Evolutionary conservation across 2,113 vertebrate genomes (phyloP).

Genomic region (Odobenus rosmarus): DNA sequence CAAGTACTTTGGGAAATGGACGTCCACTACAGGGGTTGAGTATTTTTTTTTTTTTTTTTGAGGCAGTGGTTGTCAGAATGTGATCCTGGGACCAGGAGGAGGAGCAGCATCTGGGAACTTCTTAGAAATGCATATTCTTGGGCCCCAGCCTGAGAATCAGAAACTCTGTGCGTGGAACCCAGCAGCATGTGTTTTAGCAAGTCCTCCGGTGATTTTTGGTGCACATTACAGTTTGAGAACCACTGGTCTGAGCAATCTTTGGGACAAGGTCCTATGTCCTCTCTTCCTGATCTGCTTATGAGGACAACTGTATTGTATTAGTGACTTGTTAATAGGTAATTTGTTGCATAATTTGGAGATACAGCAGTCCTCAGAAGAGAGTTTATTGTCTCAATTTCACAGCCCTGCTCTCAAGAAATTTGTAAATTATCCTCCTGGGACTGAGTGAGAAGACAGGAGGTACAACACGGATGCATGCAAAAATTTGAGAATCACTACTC

Average conservation of each 20-base stretch:
- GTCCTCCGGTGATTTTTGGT: background rate
- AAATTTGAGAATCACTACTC: slow-evolving; percentile 24
- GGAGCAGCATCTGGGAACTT: background rate
- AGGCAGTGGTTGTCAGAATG: background rate
- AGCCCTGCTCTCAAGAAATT: background rate
- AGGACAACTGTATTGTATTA: background rate
- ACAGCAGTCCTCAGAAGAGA: background rate
- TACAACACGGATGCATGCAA: background rate
- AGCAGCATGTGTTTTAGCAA: background rate
- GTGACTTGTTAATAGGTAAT: background rate
- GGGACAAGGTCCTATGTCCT: background rate
- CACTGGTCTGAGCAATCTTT: background rate
- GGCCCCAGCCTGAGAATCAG: background rate
- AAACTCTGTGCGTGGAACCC: background rate
- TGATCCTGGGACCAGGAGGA: background rate
- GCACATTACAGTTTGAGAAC: background rate
- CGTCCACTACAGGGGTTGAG: background rate
- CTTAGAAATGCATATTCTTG: slow-evolving; percentile 27
- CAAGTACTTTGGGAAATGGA: background rate
- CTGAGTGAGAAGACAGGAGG: background rate
- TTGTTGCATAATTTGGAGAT: background rate
- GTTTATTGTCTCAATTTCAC: background rate
- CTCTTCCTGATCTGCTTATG: background rate
- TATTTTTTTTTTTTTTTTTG: background rate
- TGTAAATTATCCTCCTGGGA: background rate